Evolutionary conservation across 2,888 invertebrate species (phyloP), one percentile per base, ranked within the genome.

Genomic region (Melikaiella ostensackeni): DNA sequence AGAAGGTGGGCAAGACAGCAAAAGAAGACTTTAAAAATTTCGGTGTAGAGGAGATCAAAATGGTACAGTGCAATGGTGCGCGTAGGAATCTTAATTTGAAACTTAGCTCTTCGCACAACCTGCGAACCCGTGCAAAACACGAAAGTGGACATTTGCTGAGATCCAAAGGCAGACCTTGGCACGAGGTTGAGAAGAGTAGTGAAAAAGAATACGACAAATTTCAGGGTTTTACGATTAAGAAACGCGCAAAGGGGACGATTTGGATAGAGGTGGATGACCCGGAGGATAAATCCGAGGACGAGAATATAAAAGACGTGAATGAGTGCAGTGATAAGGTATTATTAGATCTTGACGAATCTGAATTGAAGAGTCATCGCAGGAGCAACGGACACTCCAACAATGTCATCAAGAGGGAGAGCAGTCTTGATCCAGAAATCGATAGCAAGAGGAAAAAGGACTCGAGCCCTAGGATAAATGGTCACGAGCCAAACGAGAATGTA

Each of bases 11-110:
- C 27, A 87, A 88, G 27, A 81, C 84, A 3, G 33, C 85, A 27
- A 88, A 89, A 76, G 81, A 84, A 9, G 84, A 86, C 24, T 79
- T 90, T 62, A 83, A 82, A 13, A 85, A 84, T 76, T 90, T 86
- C 74, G 79, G 76, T 30, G 86, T 87, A 5, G 87, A 88, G 4
- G 89, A 89, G 5, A 85, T 90, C 74, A 90, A 90, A 38, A 90
- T 91, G 90, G 90, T 91, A 27, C 91, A 91, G 83, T 91, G 90
- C 77, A 91, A 91, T 80, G 91, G 91, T 74, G 86, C 89, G 5
- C 89, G 90, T 24, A 86, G 90, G 24, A 91, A 88, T 81, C 85
- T 91, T 66, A 88, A 88, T 82, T 80, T 89, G 66, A 90, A 88
- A 50, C 80, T 91, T 38, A 89, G 84, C 62, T 88, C 91, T 3